phyloP scores from a whole-genome alignment of 2,888 invertebrate genomes.

The Hypena proboscidalis region DNA sequence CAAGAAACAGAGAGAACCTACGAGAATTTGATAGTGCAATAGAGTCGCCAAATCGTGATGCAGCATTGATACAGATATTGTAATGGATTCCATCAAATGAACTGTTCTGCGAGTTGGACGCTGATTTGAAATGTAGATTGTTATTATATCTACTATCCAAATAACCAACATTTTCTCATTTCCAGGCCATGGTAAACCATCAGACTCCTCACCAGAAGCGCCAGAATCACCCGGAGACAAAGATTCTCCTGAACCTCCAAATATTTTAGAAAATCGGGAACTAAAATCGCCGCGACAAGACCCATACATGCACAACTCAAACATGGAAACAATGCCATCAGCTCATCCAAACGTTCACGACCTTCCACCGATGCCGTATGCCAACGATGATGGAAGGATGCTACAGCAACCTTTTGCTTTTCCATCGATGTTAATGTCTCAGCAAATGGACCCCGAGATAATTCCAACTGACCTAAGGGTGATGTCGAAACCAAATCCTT shows the following conservation, averaged over 20 bases:
- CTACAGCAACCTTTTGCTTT: conserved; percentile 69
- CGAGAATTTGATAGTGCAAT: no score
- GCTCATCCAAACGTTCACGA: conserved; percentile 56
- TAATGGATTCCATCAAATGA: no score
- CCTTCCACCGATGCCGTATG: conserved; percentile 62
- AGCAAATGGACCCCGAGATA: conserved; percentile 64
- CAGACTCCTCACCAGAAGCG: conserved; percentile 76
- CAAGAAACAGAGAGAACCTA: no score
- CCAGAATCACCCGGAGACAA: conserved; percentile 74
- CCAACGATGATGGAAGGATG: conserved; percentile 67
- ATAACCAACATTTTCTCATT: conserved; percentile 38
- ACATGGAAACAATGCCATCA: conserved; percentile 57
- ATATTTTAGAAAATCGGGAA: conserved; percentile 62
- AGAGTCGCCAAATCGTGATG: no score
- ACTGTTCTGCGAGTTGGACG: no score
- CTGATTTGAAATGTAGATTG: no score
- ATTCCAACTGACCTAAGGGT: conserved; percentile 77
- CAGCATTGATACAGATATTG: no score
- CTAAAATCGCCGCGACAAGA: conserved; percentile 71
- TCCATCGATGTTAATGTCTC: conserved; percentile 67
- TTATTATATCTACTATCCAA: no score
- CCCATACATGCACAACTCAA: conserved; percentile 64
- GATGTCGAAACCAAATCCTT: conserved; percentile 63
- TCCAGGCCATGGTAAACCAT: conserved; percentile 75
- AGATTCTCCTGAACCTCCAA: conserved; percentile 69